Evolutionary conservation across 2,797 vertebrate species (phyloP).

Genomic region (Eospalax fontanierii): DNA sequence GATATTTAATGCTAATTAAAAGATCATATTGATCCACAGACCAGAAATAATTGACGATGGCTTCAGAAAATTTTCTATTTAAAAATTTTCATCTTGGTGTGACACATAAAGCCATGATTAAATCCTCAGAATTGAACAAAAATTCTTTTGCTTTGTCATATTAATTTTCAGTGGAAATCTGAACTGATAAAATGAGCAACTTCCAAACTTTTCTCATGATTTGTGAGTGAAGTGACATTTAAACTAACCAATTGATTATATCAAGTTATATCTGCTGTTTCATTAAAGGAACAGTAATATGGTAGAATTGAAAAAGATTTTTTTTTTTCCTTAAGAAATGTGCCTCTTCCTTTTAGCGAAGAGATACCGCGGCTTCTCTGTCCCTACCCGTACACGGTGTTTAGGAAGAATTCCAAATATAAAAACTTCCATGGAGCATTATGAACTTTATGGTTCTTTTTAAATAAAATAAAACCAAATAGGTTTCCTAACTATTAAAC

Average conservation of each 20-base stretch:
- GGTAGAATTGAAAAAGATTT: slow-evolving; percentile 73
- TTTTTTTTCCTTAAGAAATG: slow-evolving; percentile 66
- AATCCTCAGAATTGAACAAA: slow-evolving; percentile 63
- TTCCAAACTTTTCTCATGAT: slow-evolving; percentile 71
- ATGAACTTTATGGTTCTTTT: slow-evolving; percentile 62
- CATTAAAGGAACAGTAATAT: slow-evolving; percentile 83
- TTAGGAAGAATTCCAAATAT: slow-evolving; percentile 68
- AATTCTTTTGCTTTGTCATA: slow-evolving; percentile 51
- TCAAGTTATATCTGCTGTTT: slow-evolving; percentile 84
- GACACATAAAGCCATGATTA: slow-evolving; percentile 64
- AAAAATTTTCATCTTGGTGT: slow-evolving; percentile 72
- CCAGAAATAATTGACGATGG: slow-evolving; percentile 60
- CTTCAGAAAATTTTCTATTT: slow-evolving; percentile 70
- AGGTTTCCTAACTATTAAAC: slow-evolving; percentile 73
- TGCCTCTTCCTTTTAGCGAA: slow-evolving; percentile 48
- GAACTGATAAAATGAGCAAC: slow-evolving; percentile 22
- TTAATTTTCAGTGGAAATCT: slow-evolving; percentile 74
- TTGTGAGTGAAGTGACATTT: slow-evolving; percentile 83
- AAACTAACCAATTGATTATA: slow-evolving; percentile 79
- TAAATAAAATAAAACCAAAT: slow-evolving; percentile 70
- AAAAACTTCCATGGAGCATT: slow-evolving; percentile 75
- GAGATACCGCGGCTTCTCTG: background rate
- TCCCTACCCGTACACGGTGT: slow-evolving; percentile 12
- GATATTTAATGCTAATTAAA: slow-evolving; percentile 70
- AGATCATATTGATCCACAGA: slow-evolving; percentile 65